These are phyloP conservation scores for Aphaenogaster rudis DNA, from an alignment of 1,140 invertebrate species.

Conservation along the genomic window DNA sequence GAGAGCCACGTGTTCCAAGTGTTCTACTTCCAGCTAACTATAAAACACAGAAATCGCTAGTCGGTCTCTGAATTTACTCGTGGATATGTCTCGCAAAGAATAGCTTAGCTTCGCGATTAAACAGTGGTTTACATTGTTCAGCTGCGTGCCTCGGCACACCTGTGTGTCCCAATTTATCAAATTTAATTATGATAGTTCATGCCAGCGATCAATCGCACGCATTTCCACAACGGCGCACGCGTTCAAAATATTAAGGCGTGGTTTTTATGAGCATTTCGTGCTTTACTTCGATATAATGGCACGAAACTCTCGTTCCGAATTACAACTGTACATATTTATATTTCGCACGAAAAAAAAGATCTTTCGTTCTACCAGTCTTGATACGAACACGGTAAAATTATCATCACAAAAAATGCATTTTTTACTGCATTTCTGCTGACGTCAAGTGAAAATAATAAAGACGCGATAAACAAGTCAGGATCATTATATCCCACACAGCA, in stretches of 20 bases:
- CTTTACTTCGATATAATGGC: background rate
- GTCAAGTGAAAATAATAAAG: conserved; percentile 46
- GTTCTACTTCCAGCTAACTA: conserved; percentile 38
- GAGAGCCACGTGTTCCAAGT: conserved; percentile 26
- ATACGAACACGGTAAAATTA: conserved; percentile 47
- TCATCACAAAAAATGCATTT: conserved; percentile 61
- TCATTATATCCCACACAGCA: background rate
- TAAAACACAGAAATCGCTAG: conserved; percentile 43
- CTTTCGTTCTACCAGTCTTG: conserved; percentile 20
- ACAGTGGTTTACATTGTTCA: conserved; percentile 8
- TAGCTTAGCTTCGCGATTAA: conserved; percentile 1
- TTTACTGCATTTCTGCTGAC: conserved; percentile 51
- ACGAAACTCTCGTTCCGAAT: conserved; percentile 23
- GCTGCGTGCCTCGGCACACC: background rate
- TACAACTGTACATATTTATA: conserved; percentile 37
- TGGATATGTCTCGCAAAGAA: conserved; percentile 49
- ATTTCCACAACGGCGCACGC: background rate
- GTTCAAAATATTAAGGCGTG: conserved; percentile 31
- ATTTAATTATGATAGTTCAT: conserved; percentile 21
- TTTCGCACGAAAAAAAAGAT: background rate
- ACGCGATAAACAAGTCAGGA: conserved; percentile 62
- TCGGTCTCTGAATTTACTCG: conserved; percentile 46
- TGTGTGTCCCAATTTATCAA: conserved; percentile 25
- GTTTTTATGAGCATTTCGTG: conserved; percentile 24
- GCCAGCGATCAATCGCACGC: conserved; percentile 1